phyloP scores from a whole-genome alignment of 2,113 vertebrate species.

The Anguilla rostrata region DNA sequence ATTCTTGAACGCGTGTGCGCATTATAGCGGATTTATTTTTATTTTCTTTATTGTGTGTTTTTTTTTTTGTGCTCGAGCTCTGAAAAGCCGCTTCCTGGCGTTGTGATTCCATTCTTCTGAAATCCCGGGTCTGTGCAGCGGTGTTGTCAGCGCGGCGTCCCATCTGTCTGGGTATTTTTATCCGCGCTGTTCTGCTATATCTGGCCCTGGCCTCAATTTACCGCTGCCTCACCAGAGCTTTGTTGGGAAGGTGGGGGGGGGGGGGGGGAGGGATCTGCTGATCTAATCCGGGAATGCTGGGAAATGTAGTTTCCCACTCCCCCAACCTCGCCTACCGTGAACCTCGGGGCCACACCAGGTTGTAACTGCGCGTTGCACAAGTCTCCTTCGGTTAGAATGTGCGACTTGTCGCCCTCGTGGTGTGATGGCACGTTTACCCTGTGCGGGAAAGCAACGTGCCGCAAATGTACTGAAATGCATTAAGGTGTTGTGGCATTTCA shows the following conservation, averaged over 20 bases:
- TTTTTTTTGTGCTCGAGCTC: neutral
- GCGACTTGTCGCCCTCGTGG: no score
- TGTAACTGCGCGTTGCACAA: neutral
- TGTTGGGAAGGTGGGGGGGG: neutral
- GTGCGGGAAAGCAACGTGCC: no score
- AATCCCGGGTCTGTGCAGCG: slow-evolving; percentile 50
- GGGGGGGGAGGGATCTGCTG: neutral
- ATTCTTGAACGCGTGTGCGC: slow-evolving; percentile 50
- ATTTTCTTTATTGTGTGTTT: neutral
- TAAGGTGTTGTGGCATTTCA: no score
- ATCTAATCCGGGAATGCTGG: neutral
- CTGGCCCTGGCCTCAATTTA: slow-evolving; percentile 55
- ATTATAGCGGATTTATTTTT: slow-evolving; percentile 54
- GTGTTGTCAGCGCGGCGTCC: slow-evolving; percentile 54
- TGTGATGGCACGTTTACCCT: no score
- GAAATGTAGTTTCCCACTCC: neutral
- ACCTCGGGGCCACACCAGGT: neutral
- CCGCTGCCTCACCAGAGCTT: slow-evolving; percentile 32
- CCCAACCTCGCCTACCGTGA: neutral
- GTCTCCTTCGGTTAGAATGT: neutral
- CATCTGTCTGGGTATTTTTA: slow-evolving; percentile 68
- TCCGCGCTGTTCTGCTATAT: slow-evolving; percentile 61
- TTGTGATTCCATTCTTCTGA: slow-evolving; percentile 58
- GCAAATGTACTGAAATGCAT: no score
- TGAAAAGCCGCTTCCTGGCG: slow-evolving; percentile 52